These are phyloP conservation scores for Hymenochirus boettgeri DNA, from an alignment of 2,113 vertebrate genomes.

Conservation along the genomic window DNA sequence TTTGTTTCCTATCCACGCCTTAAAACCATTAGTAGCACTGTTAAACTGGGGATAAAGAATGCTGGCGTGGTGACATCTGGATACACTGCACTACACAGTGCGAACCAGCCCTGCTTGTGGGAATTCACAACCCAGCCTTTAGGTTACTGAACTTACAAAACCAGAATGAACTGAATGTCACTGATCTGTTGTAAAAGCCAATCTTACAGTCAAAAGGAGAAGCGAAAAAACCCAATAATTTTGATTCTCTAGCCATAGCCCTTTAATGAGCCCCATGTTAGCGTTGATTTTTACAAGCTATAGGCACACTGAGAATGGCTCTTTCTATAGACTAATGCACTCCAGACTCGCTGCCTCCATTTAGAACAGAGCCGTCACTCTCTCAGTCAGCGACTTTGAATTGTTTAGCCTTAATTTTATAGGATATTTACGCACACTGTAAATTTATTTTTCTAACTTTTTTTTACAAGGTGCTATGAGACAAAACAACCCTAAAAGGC, in stretches of 20 bases:
- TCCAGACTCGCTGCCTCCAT: not conserved
- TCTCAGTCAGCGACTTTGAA: not conserved
- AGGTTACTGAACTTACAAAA: not conserved
- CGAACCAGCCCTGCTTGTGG: not conserved
- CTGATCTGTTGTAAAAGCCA: not conserved
- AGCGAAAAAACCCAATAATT: not conserved
- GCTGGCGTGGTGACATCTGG: no score
- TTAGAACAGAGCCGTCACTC: not conserved
- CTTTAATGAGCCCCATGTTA: constrained; percentile 23
- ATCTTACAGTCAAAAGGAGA: not conserved
- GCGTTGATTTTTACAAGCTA: constrained; percentile 20
- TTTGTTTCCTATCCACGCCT: no score
- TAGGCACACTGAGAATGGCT: not conserved
- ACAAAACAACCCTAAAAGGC: constrained; percentile 12
- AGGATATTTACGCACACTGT: constrained; percentile 19
- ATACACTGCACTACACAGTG: not conserved
- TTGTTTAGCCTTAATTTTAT: constrained; percentile 15
- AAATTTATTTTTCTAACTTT: constrained; percentile 17
- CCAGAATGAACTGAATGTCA: not conserved
- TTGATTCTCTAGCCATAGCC: not conserved
- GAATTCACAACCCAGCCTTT: not conserved
- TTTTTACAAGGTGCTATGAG: constrained; percentile 29
- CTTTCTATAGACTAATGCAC: constrained; percentile 8
- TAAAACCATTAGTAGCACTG: no score
- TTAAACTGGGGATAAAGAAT: no score